Evolutionary conservation across 2,113 vertebrate genomes (phyloP), one percentile per base, ranked within the genome.

Genomic region (Scytalopus superciliaris): DNA sequence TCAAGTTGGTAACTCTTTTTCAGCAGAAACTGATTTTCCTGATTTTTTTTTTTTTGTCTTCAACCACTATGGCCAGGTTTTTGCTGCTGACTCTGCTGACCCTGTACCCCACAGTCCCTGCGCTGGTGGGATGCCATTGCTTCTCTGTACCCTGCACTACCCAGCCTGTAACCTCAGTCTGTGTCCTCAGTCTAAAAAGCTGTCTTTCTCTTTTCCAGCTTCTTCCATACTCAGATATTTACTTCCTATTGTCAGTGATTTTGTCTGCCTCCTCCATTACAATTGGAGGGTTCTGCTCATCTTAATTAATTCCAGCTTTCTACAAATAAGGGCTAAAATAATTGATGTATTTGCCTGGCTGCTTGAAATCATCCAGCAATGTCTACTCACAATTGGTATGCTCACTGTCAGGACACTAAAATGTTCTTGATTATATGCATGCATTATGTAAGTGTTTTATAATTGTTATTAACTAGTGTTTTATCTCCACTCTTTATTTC

Each of bases 401-500:
- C 75, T 90, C 59, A 30, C 55, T 77, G 42, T 37, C 86, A 87
- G 78, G 84, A 50, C 50, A 59, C 35, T 59, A 83, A 87, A 89
- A 67, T 85, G 39, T 21, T 85, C 84, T 55, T 85, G 62, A 94
- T 87, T 78, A 93, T 45, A 33, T 92, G 40, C 2, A 13, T 35
- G 33, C 12, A 74, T 70, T 94, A 87, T 77, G 24, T 79, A 85
- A 93, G 70, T 49, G 66, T 83, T 86, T 79, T 85, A 59, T 76
- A 90, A 90, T 88, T 87, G 33, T 59, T 93, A 66, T 85, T 94
- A 89, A 74, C 53, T 85, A 70, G 59, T 95, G 21, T 42, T 91
- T 91, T 94, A 86, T 87, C 90, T 45, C 57, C 47, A 33, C 21
- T 68, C 52, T 94, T 90, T 94, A 84, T 80, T 94, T 83, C 24